These are phyloP conservation scores for Lordiphosa andalusiaca DNA, from an alignment of 2,888 invertebrate species.

Conservation along the genomic window DNA sequence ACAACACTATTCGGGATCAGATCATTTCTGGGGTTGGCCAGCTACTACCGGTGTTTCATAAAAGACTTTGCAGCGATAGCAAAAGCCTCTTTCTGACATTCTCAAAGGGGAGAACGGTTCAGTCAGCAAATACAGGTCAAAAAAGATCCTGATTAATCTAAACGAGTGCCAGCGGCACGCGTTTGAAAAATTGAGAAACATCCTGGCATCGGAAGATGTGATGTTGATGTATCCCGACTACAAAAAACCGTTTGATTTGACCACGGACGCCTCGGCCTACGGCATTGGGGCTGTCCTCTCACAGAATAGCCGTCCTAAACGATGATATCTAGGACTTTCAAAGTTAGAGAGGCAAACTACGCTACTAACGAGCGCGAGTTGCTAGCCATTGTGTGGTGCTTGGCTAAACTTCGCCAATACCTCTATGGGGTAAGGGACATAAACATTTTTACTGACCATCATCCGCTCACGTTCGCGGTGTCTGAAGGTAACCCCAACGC, in stretches of 20 bases:
- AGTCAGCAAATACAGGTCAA: no score
- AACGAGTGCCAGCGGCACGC: not conserved
- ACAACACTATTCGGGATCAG: not conserved
- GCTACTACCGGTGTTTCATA: not conserved
- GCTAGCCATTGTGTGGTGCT: no score
- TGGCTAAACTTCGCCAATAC: no score
- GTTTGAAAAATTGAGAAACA: not conserved
- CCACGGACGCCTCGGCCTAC: not conserved
- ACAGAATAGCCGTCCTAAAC: not conserved
- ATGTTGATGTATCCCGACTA: slow-evolving; percentile 1
- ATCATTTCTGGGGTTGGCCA: not conserved
- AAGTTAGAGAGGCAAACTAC: not conserved
- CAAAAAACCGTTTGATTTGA: not conserved
- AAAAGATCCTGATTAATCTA: not conserved
- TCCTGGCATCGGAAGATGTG: slow-evolving; percentile 1
- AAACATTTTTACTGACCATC: no score
- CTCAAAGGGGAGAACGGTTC: no score
- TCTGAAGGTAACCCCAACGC: no score
- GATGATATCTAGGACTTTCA: not conserved
- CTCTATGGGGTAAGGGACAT: no score
- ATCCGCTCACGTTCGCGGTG: no score
- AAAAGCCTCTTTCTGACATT: no score
- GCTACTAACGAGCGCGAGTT: no score
- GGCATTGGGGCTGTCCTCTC: not conserved
- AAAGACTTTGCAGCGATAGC: no score